Conservation (phyloP, 2,797 vertebrate species). For the Rhinella marina region DNA sequence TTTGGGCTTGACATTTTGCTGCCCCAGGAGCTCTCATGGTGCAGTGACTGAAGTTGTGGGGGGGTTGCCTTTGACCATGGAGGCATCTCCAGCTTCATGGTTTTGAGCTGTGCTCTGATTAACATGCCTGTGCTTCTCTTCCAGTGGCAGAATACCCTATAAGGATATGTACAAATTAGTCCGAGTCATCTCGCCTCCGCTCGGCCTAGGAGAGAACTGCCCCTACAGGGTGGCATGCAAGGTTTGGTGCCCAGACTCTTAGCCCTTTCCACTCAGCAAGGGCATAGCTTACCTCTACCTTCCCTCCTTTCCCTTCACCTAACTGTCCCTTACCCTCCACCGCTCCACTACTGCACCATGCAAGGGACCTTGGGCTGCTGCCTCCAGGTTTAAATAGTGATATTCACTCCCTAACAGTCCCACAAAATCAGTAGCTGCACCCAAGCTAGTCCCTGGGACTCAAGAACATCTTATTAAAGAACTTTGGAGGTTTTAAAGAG, state of each 20-base stretch:
- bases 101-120: conserved; percentile 75
- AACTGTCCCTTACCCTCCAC: conserved; percentile 69
- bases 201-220: conserved; percentile 99
- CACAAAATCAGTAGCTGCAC: conserved; percentile 60
- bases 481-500: conserved; percentile 46
- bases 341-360: conserved; percentile 75
- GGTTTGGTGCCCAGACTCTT: conserved; percentile 91
- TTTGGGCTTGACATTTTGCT: conserved; percentile 39
- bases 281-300: conserved; percentile 70
- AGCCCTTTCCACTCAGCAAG: conserved; percentile 73
- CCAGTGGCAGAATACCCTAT: conserved; percentile 99
- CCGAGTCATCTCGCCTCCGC: conserved; percentile 98
- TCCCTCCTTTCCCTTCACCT: conserved; percentile 62
- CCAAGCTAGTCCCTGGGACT: conserved; percentile 68
- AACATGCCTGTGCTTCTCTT: conserved; percentile 89
- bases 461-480: conserved; percentile 71
- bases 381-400: conserved; percentile 82
- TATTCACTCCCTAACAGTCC: conserved; percentile 66
- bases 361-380: conserved; percentile 75
- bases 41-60: conserved; percentile 62
- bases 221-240: conserved; percentile 99
- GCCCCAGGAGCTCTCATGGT: conserved; percentile 60
- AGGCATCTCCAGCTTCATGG: conserved; percentile 66
- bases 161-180: conserved; percentile 99
- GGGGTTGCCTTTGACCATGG: conserved; percentile 55